Base-by-base conservation (phyloP, 2,797 vertebrate species). In the Peromyscus eremicus region DNA sequence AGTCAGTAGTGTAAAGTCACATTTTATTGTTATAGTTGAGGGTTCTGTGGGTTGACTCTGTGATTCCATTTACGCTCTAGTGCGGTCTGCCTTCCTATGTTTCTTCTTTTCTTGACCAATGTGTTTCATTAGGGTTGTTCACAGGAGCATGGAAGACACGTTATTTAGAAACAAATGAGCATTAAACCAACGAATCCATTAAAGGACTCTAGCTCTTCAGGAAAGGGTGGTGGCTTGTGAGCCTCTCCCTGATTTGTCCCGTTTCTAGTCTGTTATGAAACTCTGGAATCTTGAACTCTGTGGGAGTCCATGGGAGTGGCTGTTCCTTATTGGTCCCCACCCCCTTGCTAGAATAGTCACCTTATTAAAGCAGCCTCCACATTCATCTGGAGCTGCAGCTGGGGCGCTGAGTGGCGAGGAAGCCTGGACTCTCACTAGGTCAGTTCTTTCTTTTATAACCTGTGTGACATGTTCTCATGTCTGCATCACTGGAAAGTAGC, bases 281-380 rank as follows among this genome's bases (percentile, higher is more conserved):
- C 6, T 88, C 73, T 73, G 75, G n/a, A 77, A 13, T 2, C 70
- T 75, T 76, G 27, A 43, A 75, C n/a, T 34, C 14, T 46, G 2
- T 55, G 46, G 29, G 84, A 19, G 64, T 17, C 7, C 23, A 4
- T 52, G 62, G 81, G 94, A 34, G 64, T 46, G 82, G 57, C 89
- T 76, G 8, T 76, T 55, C 17, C 5, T 21, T 81, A 12, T 7
- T n/a, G 52, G 37, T 11, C 32, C 32, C 29, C 13, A 21, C 46
- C 32, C 5, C 1, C 1, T 23, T 7, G 19, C 17, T 9, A 40
- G 2, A 17, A 6, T 19, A 62, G 40, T 29, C 1, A 40, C 29
- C 43, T 3, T 76, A 75, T 37, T 71, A 81, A 92, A 94, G 27
- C 4, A 34, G n/a, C 2, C 9, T 25, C 27, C 46, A 43, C 2